Conservation (phyloP, 2,113 vertebrate species). For the Noctilio leporinus region DNA sequence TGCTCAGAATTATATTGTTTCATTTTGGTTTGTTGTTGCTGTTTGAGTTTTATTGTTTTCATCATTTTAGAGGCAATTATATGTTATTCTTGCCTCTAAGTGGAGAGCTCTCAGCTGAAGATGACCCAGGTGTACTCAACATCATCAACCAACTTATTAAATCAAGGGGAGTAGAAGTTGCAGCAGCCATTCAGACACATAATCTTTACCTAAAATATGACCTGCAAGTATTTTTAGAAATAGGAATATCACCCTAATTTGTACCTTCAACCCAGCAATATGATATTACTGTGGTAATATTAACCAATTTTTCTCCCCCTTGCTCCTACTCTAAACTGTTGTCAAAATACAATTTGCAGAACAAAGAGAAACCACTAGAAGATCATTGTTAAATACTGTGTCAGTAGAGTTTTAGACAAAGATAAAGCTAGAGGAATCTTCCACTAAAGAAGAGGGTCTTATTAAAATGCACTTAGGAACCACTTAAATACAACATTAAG, state of each 20-base stretch:
- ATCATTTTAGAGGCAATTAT: neutral
- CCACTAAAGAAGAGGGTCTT: neutral
- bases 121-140: neutral
- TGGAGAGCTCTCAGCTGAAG: neutral
- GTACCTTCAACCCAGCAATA: no score
- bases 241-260: neutral
- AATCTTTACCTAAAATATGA: neutral
- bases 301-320: neutral
- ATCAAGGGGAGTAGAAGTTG: neutral
- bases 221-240: neutral
- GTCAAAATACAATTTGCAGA: neutral
- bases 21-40: neutral
- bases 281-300: neutral
- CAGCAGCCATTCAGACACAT: neutral
- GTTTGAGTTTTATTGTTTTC: neutral
- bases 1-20: neutral
- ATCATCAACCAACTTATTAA: neutral
- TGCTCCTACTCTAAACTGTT: neutral
- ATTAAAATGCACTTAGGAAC: neutral
- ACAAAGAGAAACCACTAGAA: neutral
- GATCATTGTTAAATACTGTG: neutral
- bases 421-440: neutral
- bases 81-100: rapidly evolving
- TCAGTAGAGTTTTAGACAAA: neutral
- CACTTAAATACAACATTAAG: neutral